Evolutionary conservation across 2,113 vertebrate genomes (phyloP), one percentile per base, ranked within the genome.

Genomic region (Tachysurus fulvidraco): DNA sequence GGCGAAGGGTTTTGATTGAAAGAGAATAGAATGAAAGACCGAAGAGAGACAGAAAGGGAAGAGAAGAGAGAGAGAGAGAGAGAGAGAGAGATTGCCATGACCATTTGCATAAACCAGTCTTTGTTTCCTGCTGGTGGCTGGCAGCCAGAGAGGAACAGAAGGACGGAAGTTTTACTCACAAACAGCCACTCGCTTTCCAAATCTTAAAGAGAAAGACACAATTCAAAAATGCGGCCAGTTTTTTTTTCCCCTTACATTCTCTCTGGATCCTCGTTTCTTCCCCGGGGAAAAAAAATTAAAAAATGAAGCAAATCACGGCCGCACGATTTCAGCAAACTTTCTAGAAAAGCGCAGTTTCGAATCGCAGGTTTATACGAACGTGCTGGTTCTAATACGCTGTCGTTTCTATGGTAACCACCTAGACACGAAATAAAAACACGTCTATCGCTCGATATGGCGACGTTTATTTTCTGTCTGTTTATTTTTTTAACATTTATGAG

Each of bases 101-200:
- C 92, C 93, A 95, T 95, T 95, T 95, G 95, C 94, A 95, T 95
- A 94, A 95, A 95, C 91, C 94, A 93, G 94, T 92, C 94, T 96
- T 95, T 95, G 95, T 95, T 95, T 95, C 92, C 92, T 91, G 91
- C 91, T 86, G 88, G 92, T 95, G 94, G 95, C 93, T 90, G 85
- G 87, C 93, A 92, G 95, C 95, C 94, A 95, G 94, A 87, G 91
- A 46, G 88, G 95, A 94, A 95, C 94, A 96, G 95, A 95, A 90
- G 91, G 92, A 94, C 91, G 93, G 92, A 95, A 96, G 93, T 95
- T 96, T 92, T 93, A 94, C 93, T 95, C 87, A 90, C 93, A 94
- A 93, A 93, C 91, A 93, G 93, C 93, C 93, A 92, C 94, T 93
- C 80, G 88, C 89, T 92, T 80, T 94, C 94, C 94, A 93, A 94